phyloP scores from a whole-genome alignment of 92 coral and sea anemone genomes.

The Zoanthus sociatus region DNA sequence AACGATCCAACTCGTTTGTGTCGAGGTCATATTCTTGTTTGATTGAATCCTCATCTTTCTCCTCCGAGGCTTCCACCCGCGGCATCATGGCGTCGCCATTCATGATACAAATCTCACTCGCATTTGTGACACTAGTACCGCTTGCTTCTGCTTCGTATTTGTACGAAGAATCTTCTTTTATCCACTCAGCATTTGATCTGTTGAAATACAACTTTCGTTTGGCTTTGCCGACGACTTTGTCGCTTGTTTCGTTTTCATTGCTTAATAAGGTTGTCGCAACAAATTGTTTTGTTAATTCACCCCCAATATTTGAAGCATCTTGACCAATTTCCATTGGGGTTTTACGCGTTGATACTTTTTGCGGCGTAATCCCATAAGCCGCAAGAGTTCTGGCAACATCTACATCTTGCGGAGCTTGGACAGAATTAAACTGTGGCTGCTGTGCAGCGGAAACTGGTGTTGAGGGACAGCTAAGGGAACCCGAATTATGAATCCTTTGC shows the following conservation, averaged over 20 bases:
- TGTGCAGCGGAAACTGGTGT: constrained; percentile 27
- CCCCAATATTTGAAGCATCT: constrained; percentile 24
- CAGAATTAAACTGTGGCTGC: constrained; percentile 15
- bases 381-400: constrained; percentile 33
- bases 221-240: background rate
- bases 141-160: constrained; percentile 17
- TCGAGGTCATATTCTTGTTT: constrained; percentile 87
- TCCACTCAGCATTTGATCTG: constrained; percentile 52
- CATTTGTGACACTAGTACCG: background rate
- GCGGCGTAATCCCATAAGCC: constrained; percentile 37
- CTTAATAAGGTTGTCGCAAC: background rate
- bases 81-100: constrained; percentile 94
- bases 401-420: constrained; percentile 13
- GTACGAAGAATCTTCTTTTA: constrained; percentile 46
- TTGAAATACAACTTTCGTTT: constrained; percentile 23
- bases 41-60: constrained; percentile 77
- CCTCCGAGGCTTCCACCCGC: constrained; percentile 71
- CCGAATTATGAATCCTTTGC: constrained; percentile 18
- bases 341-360: background rate
- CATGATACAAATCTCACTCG: constrained; percentile 74
- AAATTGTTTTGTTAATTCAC: constrained; percentile 11
- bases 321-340: background rate
- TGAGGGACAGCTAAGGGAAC: constrained; percentile 22
- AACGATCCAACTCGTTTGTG: constrained; percentile 85
- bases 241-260: constrained; percentile 15